Base-by-base conservation (phyloP, 2,888 invertebrate species). In the Caenorhabditis zanzibari region DNA sequence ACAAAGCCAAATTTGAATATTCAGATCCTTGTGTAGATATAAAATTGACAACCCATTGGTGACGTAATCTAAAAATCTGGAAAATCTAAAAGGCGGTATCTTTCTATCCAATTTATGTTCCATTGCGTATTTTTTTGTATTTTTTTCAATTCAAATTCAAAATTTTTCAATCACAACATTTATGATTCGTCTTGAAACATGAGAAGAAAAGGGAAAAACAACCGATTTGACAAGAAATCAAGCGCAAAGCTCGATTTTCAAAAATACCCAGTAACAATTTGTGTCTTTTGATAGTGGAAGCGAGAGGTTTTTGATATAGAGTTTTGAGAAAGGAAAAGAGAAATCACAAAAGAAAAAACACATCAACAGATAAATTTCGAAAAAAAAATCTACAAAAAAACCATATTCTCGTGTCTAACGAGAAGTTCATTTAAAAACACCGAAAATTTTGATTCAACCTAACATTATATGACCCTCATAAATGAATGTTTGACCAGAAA, bases 401-500 rank as follows among this genome's bases (percentile, higher is more conserved):
- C 16, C 4, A 47, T 3, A 10, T 38, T 38, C 38, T 38, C 38
- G 38, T 38, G 10, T 12, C 38, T 38, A 28, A 47, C n/a, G 47
- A 64, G 44, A 64, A 44, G 32, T 32, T 66, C 7, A 19, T 2
- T 47, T 47, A 22, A 24, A n/a, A 68, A 54, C 68, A 68, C 68
- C 68, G 68, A 68, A 35, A 54, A 22, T 68, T 68, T 68, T 54
- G 68, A 68, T 68, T 47, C 14, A 61, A 72, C 47, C 59, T 49
- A 47, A 59, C 59, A 72, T 32, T 32, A 52, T 63, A 77, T 63
- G 63, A 77, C 77, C 77, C 79, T 71, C 71, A 56, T 41, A 79
- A 63, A 77, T 44, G 41, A 63, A 41, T 63, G 41, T 56, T 63
- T 79, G 79, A 79, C 79, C 79, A 79, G 79, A 79, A n/a, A 69